Percentiles rank a stretch among this genome's conserved stretches.
phyloP scores from a whole-genome alignment of 2,113 vertebrate genomes.

The Hipposideros armiger region DNA sequence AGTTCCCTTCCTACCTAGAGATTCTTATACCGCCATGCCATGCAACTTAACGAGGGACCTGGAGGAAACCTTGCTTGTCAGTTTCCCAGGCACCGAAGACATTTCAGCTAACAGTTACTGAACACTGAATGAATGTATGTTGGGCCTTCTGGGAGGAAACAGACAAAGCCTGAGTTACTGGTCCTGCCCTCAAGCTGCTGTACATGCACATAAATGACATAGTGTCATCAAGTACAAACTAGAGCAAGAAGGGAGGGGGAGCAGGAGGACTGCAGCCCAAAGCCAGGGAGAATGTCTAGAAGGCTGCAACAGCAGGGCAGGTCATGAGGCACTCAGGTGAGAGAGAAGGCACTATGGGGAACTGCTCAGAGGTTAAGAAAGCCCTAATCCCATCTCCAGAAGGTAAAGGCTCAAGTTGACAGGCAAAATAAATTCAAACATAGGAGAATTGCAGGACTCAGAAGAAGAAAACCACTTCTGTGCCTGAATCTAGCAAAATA shows the following conservation, averaged over 20 bases:
- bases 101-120: background rate
- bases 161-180: background rate
- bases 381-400: background rate
- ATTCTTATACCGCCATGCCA: background rate
- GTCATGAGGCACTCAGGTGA: background rate
- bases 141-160: background rate
- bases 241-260: background rate
- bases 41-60: background rate
- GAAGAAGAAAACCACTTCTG: slow-evolving; percentile 21
- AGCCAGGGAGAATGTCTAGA: background rate
- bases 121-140: background rate
- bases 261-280: background rate
- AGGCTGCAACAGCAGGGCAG: background rate
- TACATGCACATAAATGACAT: background rate
- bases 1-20: background rate
- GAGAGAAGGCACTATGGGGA: background rate
- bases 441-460: background rate
- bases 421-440: slow-evolving; percentile 24
- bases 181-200: background rate
- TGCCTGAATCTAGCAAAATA: background rate
- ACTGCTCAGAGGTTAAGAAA: background rate
- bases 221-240: background rate
- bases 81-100: background rate
- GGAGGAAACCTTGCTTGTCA: background rate
- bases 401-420: background rate